phyloP scores from a whole-genome alignment of 1,140 invertebrate genomes.

The Drosophila arawakana region DNA sequence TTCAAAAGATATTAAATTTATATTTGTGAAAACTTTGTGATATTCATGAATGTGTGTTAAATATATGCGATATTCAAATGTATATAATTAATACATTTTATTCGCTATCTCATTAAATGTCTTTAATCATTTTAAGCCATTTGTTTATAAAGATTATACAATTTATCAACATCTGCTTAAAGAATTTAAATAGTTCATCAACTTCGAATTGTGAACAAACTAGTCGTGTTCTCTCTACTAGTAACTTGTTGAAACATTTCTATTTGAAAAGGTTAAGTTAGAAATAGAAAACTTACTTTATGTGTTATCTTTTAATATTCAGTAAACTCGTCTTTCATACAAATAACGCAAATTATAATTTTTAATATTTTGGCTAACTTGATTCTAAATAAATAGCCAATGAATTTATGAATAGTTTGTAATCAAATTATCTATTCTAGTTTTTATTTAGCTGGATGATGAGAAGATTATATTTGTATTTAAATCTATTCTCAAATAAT shows the following conservation, averaged over 20 bases:
- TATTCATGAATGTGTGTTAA: not conserved
- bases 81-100: too few species aligned
- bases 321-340: not conserved
- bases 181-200: too few species aligned
- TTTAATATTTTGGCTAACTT: not conserved
- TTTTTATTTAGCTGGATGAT: conserved; percentile 2
- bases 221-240: too few species aligned
- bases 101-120: too few species aligned
- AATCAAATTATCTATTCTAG: conserved; percentile 4
- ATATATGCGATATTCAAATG: too few species aligned
- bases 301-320: too few species aligned
- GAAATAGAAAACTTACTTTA: not conserved
- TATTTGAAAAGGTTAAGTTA: conserved; percentile 1
- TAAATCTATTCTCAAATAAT: conserved; percentile 3
- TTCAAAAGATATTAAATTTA: not conserved
- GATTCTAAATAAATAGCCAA: conserved; percentile 1
- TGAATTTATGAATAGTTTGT: conserved; percentile 1
- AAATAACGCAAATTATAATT: not conserved
- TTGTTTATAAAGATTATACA: too few species aligned
- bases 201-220: too few species aligned
- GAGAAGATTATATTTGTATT: not conserved
- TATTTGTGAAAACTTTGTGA: not conserved
- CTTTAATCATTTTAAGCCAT: too few species aligned
- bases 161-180: too few species aligned
- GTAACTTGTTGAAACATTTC: conserved; percentile 1